A percentile compares a stretch with the other conserved stretches of the same genome.
These are phyloP conservation scores for Helobdella robusta DNA, from an alignment of 2,888 invertebrate species.

Conservation along the genomic window DNA sequence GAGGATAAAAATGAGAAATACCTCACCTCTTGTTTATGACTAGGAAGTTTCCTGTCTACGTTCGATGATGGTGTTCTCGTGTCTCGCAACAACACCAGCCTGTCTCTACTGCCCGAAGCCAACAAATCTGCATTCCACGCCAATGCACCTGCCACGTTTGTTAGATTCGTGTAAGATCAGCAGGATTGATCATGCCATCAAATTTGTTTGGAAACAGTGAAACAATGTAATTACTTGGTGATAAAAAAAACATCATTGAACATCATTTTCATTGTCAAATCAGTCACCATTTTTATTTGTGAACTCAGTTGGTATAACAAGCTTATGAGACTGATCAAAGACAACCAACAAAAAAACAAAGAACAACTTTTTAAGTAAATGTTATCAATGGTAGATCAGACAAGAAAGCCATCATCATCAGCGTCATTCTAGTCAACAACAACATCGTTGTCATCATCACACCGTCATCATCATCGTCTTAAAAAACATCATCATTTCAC, in stretches of 20 bases:
- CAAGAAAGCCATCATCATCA: background rate
- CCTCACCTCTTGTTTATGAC: conserved; percentile 79
- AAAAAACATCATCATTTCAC: background rate
- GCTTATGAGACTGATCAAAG: too few relatives aligned
- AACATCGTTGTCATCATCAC: background rate
- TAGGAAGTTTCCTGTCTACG: conserved; percentile 51
- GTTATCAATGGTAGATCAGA: too few relatives aligned
- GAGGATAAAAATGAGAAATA: background rate
- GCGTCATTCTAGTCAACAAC: background rate
- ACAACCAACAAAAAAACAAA: too few relatives aligned
- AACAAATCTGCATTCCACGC: conserved; percentile 94
- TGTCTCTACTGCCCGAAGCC: conserved; percentile 86
- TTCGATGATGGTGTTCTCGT: conserved; percentile 56
- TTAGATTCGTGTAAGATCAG: too few relatives aligned
- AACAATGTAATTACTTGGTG: too few relatives aligned
- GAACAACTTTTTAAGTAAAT: too few relatives aligned
- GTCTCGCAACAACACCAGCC: conserved; percentile 85
- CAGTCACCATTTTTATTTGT: too few relatives aligned
- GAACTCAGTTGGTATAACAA: too few relatives aligned
- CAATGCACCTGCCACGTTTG: conserved; percentile 65
- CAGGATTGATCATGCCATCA: too few relatives aligned
- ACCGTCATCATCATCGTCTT: background rate
- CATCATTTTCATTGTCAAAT: too few relatives aligned
- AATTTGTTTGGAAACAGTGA: too few relatives aligned
- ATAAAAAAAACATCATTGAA: too few relatives aligned